A percentile compares a stretch with the other conserved stretches of the same genome.
phyloP scores from a whole-genome alignment of 2,888 invertebrate genomes.

The Ophonus ardosiacus region DNA sequence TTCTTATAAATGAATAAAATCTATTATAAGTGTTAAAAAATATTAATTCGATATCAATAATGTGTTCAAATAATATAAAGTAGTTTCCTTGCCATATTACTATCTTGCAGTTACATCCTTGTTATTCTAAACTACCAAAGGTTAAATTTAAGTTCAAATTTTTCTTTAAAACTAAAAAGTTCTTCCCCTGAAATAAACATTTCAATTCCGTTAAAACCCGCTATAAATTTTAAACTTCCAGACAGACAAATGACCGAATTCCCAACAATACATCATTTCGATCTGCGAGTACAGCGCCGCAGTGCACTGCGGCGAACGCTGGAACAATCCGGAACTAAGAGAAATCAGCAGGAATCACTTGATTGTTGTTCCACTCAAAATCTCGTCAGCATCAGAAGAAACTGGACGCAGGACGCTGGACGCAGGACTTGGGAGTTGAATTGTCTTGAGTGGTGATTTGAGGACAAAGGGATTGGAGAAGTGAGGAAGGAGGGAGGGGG shows the following conservation, averaged over 20 bases:
- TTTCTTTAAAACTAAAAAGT: background rate
- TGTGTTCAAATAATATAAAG: no score
- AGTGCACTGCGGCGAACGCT: background rate
- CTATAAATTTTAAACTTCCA: slow-evolving; percentile 45
- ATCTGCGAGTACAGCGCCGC: slow-evolving; percentile 10
- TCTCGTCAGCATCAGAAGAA: slow-evolving; percentile 22
- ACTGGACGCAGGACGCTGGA: slow-evolving; percentile 3
- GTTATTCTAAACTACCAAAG: no score
- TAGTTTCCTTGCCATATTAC: no score
- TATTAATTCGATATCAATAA: no score
- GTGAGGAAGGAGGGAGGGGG: background rate
- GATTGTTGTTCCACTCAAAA: slow-evolving; percentile 62
- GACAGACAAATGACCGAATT: slow-evolving; percentile 45
- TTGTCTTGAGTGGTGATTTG: slow-evolving; percentile 1
- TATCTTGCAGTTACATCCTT: no score
- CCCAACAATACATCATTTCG: slow-evolving; percentile 39
- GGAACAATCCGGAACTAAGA: slow-evolving; percentile 34
- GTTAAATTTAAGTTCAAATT: no score
- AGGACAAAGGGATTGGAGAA: background rate
- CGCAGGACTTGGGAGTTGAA: background rate
- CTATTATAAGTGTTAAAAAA: no score
- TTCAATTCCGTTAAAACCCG: slow-evolving; percentile 37
- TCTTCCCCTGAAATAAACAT: slow-evolving; percentile 32
- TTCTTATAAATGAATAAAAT: no score
- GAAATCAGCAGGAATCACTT: slow-evolving; percentile 39